These are phyloP conservation scores for Cydia amplana DNA, from an alignment of 1,140 invertebrate species.

Conservation along the genomic window DNA sequence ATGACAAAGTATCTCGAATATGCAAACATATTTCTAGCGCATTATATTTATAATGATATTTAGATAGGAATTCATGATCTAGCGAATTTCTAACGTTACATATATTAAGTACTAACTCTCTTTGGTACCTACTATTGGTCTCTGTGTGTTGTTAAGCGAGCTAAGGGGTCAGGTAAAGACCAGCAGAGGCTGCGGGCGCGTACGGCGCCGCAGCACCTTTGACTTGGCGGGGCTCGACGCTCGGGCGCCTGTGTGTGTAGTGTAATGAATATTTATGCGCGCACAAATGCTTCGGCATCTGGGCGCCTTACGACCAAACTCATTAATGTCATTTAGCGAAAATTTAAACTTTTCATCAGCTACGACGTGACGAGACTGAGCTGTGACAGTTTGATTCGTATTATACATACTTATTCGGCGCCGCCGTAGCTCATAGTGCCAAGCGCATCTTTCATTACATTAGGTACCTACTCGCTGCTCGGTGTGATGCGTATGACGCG, in stretches of 20 bases:
- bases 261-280: slow-evolving; percentile 65
- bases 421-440: neutral
- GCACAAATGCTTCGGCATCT: slow-evolving; percentile 40
- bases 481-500: neutral
- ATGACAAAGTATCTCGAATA: neutral
- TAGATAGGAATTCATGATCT: neutral
- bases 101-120: neutral
- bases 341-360: slow-evolving; percentile 71
- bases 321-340: slow-evolving; percentile 70
- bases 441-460: neutral
- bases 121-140: neutral
- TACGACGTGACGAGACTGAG: slow-evolving; percentile 58
- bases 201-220: slow-evolving; percentile 50
- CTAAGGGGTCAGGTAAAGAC: neutral
- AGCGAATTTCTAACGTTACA: neutral
- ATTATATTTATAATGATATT: too few relatives aligned
- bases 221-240: slow-evolving; percentile 58
- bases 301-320: slow-evolving; percentile 44
- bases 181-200: slow-evolving; percentile 25
- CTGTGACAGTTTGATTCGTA: slow-evolving; percentile 49
- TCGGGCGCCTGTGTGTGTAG: slow-evolving; percentile 50
- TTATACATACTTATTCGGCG: neutral
- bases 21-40: neutral
- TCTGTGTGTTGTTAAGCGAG: neutral
- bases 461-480: too few relatives aligned